Evolutionary conservation across 37 sponge, comb jelly and placozoan genomes (phyloP).

Genomic region (Haliclona indistincta): DNA sequence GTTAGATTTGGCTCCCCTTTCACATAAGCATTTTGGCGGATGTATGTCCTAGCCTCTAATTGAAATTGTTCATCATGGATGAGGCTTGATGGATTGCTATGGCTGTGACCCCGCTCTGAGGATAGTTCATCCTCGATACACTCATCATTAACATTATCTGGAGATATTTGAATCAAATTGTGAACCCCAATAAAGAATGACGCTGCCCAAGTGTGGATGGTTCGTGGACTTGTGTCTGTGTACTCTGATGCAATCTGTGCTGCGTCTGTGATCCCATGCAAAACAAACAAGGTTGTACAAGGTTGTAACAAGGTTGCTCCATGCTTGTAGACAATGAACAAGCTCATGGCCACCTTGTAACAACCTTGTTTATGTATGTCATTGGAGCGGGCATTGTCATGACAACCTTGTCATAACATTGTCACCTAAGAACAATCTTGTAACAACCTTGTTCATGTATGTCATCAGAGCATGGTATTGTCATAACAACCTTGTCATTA

Average conservation of each 20-base stretch:
- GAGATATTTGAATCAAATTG: background rate
- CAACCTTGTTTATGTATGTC: too few relatives aligned
- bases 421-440: too few relatives aligned
- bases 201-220: background rate
- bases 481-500: too few relatives aligned
- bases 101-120: conserved; percentile 3
- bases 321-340: too few relatives aligned
- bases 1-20: conserved; percentile 12
- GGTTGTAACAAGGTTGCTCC: too few relatives aligned
- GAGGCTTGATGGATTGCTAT: background rate
- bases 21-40: conserved; percentile 5
- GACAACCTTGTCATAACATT: too few relatives aligned
- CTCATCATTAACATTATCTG: conserved; percentile 6
- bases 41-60: background rate
- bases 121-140: background rate
- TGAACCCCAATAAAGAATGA: background rate
- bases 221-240: background rate
- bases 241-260: background rate
- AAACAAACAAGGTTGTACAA: too few relatives aligned
- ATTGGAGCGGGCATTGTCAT: too few relatives aligned
- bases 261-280: conserved; percentile 2
- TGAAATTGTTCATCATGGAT: conserved; percentile 10
- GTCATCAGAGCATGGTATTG: too few relatives aligned
- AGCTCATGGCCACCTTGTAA: too few relatives aligned
- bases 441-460: too few relatives aligned